Evolutionary conservation across 2,797 vertebrate species (phyloP), one percentile per base, ranked within the genome.

Genomic region (Liasis olivaceus): DNA sequence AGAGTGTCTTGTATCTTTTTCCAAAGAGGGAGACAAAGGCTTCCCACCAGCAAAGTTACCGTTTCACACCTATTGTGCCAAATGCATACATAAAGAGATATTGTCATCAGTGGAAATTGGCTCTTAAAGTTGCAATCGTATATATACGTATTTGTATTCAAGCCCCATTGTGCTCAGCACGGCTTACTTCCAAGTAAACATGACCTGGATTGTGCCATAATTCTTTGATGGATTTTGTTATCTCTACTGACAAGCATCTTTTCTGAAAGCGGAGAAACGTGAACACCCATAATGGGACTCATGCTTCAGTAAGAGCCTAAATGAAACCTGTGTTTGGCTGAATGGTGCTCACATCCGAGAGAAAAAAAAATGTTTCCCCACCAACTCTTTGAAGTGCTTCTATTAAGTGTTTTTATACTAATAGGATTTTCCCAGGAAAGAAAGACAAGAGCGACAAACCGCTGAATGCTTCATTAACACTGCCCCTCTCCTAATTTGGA

Each of bases 351-450:
- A 94, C 90, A 93, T 77, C 94, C 94, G 28, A 9, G 92, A 1
- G 36, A 36, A 42, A 91, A 94, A 94, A 36, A 24, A 94, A 94
- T 91, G 91, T 94, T 95, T 96, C 96, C 85, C 95, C 96, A 95
- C 89, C 91, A 93, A 89, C 94, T 93, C 96, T 95, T 97, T 96
- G 96, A 96, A 96, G 96, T 96, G 93, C 96, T 95, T 88, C 97
- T 95, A 96, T 97, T 96, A 96, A 95, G 77, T 94, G 95, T 96
- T 95, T 96, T 97, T 96, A 88, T 95, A 91, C 96, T 97, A 96
- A 97, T 96, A 96, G 96, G 96, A 97, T 96, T 96, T 96, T 97
- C 96, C 96, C 95, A 95, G 95, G 96, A 94, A 97, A 97, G 95
- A 96, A 96, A 95, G 94, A 89, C 95, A 93, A 94, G 94, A 95